Evolutionary conservation across 2,888 invertebrate species (phyloP), one percentile per base, ranked within the genome.

Genomic region (Temnothorax ravouxi): DNA sequence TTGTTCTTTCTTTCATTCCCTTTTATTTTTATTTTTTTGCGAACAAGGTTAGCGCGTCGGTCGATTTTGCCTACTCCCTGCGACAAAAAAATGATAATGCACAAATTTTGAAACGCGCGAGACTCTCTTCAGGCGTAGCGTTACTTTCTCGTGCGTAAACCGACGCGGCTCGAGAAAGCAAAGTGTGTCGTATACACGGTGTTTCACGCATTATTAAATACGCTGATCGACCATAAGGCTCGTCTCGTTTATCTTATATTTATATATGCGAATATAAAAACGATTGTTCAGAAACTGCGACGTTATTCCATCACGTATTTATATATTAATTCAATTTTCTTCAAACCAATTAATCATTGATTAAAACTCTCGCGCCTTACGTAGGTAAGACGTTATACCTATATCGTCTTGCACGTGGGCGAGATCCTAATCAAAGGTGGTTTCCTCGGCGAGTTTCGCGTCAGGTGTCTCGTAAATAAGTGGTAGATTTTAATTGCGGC

Each of bases 401-500:
- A 79, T 34, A 34, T 29, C 69, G 21, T 59, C 59, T 38, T 59
- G 69, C 69, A 21, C 59, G 52, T 29, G 79, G 59, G 29, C 66
- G 69, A 79, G 13, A 61, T 61, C 13, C 71, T 80, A 71, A 80
- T 80, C 79, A 50, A 80, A 69, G n/a, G 25, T 34, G 47, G 25
- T 69, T 61, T 47, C 18, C 47, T 38, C 69, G 47, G n/a, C 18
- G 67, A 67, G 54, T 54, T 41, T 77, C 29, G 44, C n/a, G n/a
- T 50, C 66, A 62, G 47, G 66, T 66, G 66, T 84, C 84, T 83
- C 80, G 67, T 81, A 88, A 87, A 87, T 85, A 75, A 83, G 86
- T 86, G 84, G 81, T 84, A 86, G 88, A 81, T 89, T 90, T 89
- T 88, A 90, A 90, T 90, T 89, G 85, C 87, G n/a, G 4, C n/a